Percentiles rank a stretch among this genome's conserved stretches.
Conservation (phyloP, 2,113 vertebrate species). For the Thomomys bottae region DNA sequence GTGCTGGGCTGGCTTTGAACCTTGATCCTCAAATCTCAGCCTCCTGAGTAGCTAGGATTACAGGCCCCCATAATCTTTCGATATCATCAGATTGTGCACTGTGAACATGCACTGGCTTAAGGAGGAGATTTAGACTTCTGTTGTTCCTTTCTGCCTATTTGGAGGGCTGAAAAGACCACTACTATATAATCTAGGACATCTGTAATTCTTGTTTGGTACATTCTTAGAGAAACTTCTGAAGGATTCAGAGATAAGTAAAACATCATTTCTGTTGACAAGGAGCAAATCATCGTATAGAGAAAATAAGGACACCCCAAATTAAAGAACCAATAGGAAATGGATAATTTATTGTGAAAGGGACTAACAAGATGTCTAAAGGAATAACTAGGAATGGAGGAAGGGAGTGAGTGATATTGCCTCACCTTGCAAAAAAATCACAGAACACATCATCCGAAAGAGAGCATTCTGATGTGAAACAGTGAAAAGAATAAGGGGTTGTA, state of each 20-base stretch:
- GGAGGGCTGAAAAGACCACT: background rate
- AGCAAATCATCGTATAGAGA: background rate
- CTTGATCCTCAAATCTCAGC: too few relatives aligned
- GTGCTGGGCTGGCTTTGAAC: too few relatives aligned
- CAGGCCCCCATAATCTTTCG: too few relatives aligned
- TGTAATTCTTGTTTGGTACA: background rate
- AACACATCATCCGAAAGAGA: background rate
- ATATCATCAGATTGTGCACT: background rate
- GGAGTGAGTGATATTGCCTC: background rate
- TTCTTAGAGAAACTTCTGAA: slow-evolving; percentile 18
- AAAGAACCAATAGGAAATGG: background rate
- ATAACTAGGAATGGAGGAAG: background rate
- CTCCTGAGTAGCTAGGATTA: too few relatives aligned
- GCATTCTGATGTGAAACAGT: background rate
- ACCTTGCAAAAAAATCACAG: background rate
- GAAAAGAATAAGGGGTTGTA: too few relatives aligned
- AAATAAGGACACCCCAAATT: background rate
- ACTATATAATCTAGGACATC: too few relatives aligned
- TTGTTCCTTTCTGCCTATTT: background rate
- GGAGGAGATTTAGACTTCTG: background rate
- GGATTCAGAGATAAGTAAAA: background rate
- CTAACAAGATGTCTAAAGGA: background rate
- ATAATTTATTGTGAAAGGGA: background rate
- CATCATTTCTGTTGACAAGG: background rate
- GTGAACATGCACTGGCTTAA: background rate